Evolutionary conservation across 2,888 invertebrate genomes (phyloP).

Genomic region (Hybos culiciformis): DNA sequence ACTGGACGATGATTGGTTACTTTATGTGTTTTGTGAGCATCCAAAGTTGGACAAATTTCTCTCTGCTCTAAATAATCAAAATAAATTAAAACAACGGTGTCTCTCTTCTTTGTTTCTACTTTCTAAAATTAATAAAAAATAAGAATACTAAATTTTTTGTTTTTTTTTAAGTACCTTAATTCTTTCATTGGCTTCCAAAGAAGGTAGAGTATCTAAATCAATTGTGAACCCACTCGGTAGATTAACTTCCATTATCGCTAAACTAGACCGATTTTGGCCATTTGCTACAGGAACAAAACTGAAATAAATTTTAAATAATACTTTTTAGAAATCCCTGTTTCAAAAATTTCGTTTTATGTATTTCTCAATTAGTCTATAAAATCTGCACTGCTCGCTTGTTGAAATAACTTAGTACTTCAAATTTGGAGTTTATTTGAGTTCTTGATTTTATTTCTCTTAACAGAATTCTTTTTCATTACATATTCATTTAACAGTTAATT

Average conservation of each 20-base stretch:
- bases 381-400: neutral
- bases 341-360: neutral
- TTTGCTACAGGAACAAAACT: slow-evolving; percentile 29
- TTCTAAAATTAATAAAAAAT: slow-evolving; percentile 25
- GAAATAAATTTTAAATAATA: slow-evolving; percentile 1
- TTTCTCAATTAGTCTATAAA: neutral
- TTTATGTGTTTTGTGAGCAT: slow-evolving; percentile 71
- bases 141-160: neutral
- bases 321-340: neutral
- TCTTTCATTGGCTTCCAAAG: slow-evolving; percentile 40
- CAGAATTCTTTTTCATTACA: too few species aligned
- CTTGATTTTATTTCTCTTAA: too few species aligned
- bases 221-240: slow-evolving; percentile 85
- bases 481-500: too few species aligned
- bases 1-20: slow-evolving; percentile 78
- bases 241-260: slow-evolving; percentile 81
- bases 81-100: slow-evolving; percentile 53
- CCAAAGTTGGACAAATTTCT: slow-evolving; percentile 76
- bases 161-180: slow-evolving; percentile 25
- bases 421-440: neutral
- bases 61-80: slow-evolving; percentile 53
- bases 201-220: slow-evolving; percentile 64
- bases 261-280: slow-evolving; percentile 46
- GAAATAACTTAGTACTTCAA: neutral
- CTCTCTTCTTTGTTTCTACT: slow-evolving; percentile 53